Evolutionary conservation across 2,888 invertebrate genomes (phyloP).

Genomic region (Lepeophtheirus nordmannii): DNA sequence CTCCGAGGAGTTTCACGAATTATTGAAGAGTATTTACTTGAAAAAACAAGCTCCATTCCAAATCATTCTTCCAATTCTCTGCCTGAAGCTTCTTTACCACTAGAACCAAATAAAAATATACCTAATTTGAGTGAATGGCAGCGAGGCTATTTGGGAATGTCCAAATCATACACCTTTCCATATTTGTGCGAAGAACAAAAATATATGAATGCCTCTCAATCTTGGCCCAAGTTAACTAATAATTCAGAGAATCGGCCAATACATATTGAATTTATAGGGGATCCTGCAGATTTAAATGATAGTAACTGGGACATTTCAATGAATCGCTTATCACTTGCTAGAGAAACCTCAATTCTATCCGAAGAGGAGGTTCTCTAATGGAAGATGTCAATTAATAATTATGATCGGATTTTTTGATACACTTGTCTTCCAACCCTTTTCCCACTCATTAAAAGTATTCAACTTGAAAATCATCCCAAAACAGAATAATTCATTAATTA

Average conservation of each 20-base stretch:
- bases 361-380: not conserved
- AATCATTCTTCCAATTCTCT: not conserved
- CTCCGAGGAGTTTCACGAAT: not conserved
- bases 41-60: not conserved
- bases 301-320: not conserved
- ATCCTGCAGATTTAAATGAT: not conserved
- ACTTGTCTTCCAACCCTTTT: too few relatives aligned
- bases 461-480: too few relatives aligned
- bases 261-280: not conserved
- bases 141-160: not conserved
- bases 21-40: not conserved
- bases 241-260: too few relatives aligned
- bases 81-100: not conserved
- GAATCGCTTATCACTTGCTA: not conserved
- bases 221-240: not conserved
- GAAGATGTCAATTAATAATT: too few relatives aligned
- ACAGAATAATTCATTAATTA: too few relatives aligned
- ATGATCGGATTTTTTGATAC: too few relatives aligned
- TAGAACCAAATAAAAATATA: not conserved
- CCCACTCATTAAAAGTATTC: too few relatives aligned
- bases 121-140: not conserved
- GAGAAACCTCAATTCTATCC: not conserved
- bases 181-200: too few relatives aligned
- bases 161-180: not conserved
- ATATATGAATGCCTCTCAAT: not conserved